Base-by-base conservation (phyloP, 1,140 invertebrate genomes). In the Orchesella cincta region DNA sequence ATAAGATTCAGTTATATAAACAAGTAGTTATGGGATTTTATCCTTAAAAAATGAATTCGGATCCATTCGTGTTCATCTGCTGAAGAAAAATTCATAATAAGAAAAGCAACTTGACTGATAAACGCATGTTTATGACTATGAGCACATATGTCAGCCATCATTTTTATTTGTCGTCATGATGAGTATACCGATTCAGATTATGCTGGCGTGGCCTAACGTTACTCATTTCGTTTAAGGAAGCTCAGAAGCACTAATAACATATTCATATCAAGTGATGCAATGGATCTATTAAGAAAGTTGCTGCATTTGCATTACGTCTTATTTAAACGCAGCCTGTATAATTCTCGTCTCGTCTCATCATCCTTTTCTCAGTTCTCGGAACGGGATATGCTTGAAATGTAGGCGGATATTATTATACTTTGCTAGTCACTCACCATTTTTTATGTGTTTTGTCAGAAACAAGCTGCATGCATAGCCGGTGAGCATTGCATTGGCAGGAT, bases 371-470 rank as follows among this genome's bases (percentile, higher is more conserved):
- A 29, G 62, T 67, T 33, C 62, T 8, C 26, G 28, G 62, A 67
- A 67, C 62, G 62, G 62, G 62, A 67, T 67, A 31, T 23, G 31
- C 31, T 67, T 67, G 8, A 29, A 67, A 67, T 29, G 62, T 67
- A 67, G 62, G 62, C 62, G 62, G 31, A 67, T 67, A 67, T 67
- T 67, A 67, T 67, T 67, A 67, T 67, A 33, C 62, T 67, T 33
- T n/a, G 2, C 23, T 12, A 18, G 54, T 33, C 26, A 67, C 3
- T 67, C 54, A 23, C 26, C 54, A 57, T 57, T 23, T 14, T 57
- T 23, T 5, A 46, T 46, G 5, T 8, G 39, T 46, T 46, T 18
- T 14, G 52, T 57, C 3, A 57, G 23, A 18, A 18, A 46, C 5
- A 46, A 46, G 39, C 39, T 46, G 5, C 5, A 5, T 46, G 39